phyloP scores from a whole-genome alignment of 2,797 vertebrate species.

The Lacerta bilineata region DNA sequence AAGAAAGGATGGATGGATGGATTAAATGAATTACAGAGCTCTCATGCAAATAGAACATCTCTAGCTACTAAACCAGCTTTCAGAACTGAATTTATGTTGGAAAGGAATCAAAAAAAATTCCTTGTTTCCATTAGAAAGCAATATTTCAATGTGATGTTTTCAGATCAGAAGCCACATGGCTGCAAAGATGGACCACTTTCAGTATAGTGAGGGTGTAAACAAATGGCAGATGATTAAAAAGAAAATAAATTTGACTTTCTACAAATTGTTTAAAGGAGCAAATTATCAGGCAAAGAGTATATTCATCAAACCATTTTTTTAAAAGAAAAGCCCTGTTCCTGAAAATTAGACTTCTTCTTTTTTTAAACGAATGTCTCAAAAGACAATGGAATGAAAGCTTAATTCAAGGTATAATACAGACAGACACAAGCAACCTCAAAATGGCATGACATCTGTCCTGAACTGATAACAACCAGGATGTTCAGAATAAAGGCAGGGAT shows the following conservation, averaged over 20 bases:
- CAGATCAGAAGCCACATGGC: neutral
- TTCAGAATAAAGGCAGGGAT: conserved; percentile 12
- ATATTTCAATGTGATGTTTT: neutral
- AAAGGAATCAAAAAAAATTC: conserved; percentile 1
- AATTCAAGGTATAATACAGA: neutral
- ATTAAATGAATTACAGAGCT: neutral
- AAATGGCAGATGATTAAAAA: neutral
- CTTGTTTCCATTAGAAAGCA: neutral
- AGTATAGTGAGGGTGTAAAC: neutral
- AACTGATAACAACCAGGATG: conserved; percentile 29
- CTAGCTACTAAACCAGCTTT: neutral
- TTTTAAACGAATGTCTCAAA: neutral
- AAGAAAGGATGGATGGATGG: neutral
- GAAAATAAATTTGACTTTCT: neutral
- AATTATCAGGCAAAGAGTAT: neutral
- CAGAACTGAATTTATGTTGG: neutral
- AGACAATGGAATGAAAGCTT: conserved; percentile 9
- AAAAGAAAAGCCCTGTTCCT: neutral
- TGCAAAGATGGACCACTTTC: neutral
- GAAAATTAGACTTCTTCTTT: neutral
- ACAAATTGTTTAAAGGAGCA: neutral
- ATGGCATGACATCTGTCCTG: conserved; percentile 14
- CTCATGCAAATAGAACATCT: neutral
- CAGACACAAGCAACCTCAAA: neutral
- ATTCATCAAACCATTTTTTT: neutral